Percentiles rank a stretch among this genome's conserved stretches.
Conservation (phyloP, 1,140 invertebrate genomes). For the Akabosia matsudoensis region DNA sequence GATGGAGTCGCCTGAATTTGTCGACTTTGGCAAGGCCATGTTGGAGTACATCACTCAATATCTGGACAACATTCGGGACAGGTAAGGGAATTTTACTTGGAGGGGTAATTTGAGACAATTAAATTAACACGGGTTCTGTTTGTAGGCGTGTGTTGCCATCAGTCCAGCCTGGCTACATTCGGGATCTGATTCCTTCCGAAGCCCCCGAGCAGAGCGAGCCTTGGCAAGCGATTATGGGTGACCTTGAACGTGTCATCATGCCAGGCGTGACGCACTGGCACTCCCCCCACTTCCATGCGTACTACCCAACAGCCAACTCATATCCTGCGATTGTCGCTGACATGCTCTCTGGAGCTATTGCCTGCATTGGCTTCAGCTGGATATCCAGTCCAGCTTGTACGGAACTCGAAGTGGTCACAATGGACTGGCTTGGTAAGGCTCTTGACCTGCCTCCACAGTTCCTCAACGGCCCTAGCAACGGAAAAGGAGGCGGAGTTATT, state of each 20-base stretch:
- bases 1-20: conserved; percentile 75
- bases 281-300: conserved; percentile 94
- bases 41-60: conserved; percentile 77
- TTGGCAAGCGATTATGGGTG: conserved; percentile 85
- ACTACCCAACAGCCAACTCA: conserved; percentile 94
- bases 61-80: conserved; percentile 76
- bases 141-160: conserved; percentile 71
- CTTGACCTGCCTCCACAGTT: conserved; percentile 85
- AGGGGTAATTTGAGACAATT: background rate
- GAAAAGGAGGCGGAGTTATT: conserved; percentile 86
- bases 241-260: conserved; percentile 93
- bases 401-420: conserved; percentile 92
- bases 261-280: conserved; percentile 97
- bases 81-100: conserved; percentile 55
- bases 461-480: conserved; percentile 72
- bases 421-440: conserved; percentile 97
- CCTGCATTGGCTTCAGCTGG: conserved; percentile 85
- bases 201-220: conserved; percentile 77
- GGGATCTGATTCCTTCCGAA: conserved; percentile 73
- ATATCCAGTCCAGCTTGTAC: conserved; percentile 94
- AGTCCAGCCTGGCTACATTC: conserved; percentile 78
- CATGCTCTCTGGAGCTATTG: conserved; percentile 90
- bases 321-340: conserved; percentile 93
- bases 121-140: background rate
- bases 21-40: conserved; percentile 74